These are phyloP conservation scores for Stramonita haemastoma DNA, from an alignment of 2,888 invertebrate species.

Conservation along the genomic window DNA sequence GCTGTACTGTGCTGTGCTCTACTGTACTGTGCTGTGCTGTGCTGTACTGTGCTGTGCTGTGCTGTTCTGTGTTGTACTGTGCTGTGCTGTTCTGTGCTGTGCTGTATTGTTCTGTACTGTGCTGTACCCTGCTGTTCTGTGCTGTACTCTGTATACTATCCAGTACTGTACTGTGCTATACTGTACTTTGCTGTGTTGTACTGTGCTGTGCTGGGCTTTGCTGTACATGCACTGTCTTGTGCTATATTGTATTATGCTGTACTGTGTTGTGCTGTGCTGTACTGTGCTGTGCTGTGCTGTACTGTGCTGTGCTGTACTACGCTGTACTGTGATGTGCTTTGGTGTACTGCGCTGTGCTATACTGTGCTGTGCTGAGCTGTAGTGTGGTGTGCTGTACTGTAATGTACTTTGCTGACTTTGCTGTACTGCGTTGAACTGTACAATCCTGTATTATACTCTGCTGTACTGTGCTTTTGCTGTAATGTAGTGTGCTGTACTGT, in stretches of 20 bases:
- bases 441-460: neutral
- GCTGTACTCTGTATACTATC: neutral
- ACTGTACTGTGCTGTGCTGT: neutral
- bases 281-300: neutral
- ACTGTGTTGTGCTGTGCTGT: neutral
- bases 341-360: neutral
- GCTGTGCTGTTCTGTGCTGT: neutral
- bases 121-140: neutral
- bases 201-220: neutral
- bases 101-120: neutral
- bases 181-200: neutral
- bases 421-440: neutral
- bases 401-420: neutral
- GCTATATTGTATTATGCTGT: no score
- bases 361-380: neutral
- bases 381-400: neutral
- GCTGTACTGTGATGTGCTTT: neutral
- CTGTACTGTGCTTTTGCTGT: neutral
- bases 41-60: no score
- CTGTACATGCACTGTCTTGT: neutral
- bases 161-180: neutral
- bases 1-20: neutral
- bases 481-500: neutral
- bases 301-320: neutral
- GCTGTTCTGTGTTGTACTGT: neutral